Evolutionary conservation across 2,113 vertebrate species (phyloP), one percentile per base, ranked within the genome.

Genomic region (Macaca mulatta): DNA sequence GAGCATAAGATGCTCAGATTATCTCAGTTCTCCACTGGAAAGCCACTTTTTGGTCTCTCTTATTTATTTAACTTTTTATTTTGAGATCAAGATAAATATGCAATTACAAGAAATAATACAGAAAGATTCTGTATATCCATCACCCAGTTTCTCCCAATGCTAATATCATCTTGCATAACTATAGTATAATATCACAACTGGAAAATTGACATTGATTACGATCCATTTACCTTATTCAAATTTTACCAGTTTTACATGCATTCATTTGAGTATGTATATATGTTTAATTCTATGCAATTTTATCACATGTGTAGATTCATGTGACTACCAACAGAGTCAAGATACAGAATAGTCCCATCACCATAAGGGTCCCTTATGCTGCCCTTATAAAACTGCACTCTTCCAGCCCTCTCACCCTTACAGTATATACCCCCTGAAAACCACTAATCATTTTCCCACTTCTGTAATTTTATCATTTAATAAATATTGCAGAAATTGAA

Each of bases 51-150:
- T 52, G 52, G 8, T 64, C 23, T 25, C 8, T 27, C 8, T 92
- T 79, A 77, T 52, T 80, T 78, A 70, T 55, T 45, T 61, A 95
- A 48, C n/a, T 90, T 95, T 94, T 92, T 35, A 92, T 64, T 81
- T 81, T 79, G 22, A 57, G n/a, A 27, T 67, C 40, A 82, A 89
- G 43, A 82, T 38, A 75, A 1, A 23, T 8, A 69, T 67, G 23
- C 27, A 67, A 10, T 40, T 84, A 59, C 30, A 50, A 83, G 38
- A 87, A 92, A 72, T 22, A 86, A 79, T 55, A n/a, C 11, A 75
- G 61, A 74, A 90, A 59, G 61, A 27, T 75, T 3, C 25, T 35
- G 6, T 79, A 22, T 25, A 30, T 72, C 25, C 0, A 35, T 67
- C 2, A 50, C 22, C 7, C 32, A 48, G 79, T 45, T 92, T 89